Evolutionary conservation across 2,888 invertebrate genomes (phyloP), one percentile per base, ranked within the genome.

Genomic region (Rhingia campestris): DNA sequence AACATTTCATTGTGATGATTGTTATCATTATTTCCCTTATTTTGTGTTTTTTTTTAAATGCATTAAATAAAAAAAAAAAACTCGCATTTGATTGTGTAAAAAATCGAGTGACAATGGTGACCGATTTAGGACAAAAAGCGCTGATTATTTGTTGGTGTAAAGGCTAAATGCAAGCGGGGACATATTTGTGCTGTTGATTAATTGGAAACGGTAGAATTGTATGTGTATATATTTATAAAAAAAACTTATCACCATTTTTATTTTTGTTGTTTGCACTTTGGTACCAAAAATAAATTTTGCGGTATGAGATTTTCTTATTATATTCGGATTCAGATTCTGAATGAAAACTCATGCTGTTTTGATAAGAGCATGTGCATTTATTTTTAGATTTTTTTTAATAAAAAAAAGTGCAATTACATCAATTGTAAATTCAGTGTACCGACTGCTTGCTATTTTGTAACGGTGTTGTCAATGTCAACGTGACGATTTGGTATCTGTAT

Each of bases 201-300:
- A 73, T 73, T 66, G 51, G 9, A 66, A 66, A 51, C 64, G 37
- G 49, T 58, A 6, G 37, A 61, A 37, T 14, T n/a, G 22, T 45
- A 9, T 12, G 14, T 30, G 37, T 63, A 6, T 22, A 35, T 45
- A 14, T 33, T 14, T 10, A n/a, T 6, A 41, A 9, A 39, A 37
- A 1, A 14, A 54, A 69, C 32, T 67, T 76, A 67, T 76, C 51
- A 54, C 59, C 6, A 30, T 69, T 75, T 75, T 51, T 67, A 59
- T 75, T 67, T 67, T 67, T 64, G 47, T 49, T 77, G 43, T 63
- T 77, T 77, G 76, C 76, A 77, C 76, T 77, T 77, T 77, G 69
- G 53, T 70, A 69, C 70, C 41, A 63, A 77, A 77, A 77, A 77
- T 77, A 77, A 63, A 77, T 70, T 22, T 70, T 63, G 69, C 49